Percentiles rank a stretch among this genome's conserved stretches.
phyloP scores from a whole-genome alignment of 2,113 vertebrate species.

The Garra rufa region DNA sequence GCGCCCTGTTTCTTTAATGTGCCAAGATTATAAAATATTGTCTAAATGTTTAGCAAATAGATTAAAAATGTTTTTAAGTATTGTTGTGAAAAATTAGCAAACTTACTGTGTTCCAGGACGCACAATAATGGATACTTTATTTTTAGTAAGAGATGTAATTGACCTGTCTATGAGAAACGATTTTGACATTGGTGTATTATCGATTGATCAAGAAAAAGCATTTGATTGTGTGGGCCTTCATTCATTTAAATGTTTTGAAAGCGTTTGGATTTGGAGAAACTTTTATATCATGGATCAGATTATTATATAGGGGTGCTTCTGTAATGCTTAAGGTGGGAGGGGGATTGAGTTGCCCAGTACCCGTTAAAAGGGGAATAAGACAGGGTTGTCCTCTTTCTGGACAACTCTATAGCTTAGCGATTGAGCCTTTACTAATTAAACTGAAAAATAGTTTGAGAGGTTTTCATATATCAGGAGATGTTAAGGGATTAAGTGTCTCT shows the following conservation, averaged over 20 bases:
- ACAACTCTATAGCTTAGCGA: too few relatives aligned
- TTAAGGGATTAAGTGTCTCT: too few relatives aligned
- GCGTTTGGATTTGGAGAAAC: constrained; percentile 3
- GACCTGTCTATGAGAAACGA: neutral
- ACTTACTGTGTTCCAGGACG: too few relatives aligned
- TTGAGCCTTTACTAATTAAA: too few relatives aligned
- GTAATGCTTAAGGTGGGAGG: neutral
- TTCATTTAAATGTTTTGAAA: neutral
- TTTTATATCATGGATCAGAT: too few relatives aligned
- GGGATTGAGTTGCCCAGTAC: too few relatives aligned
- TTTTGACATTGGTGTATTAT: neutral
- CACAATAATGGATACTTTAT: too few relatives aligned
- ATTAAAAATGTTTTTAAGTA: neutral
- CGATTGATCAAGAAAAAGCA: neutral
- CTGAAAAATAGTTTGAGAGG: too few relatives aligned
- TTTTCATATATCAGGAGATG: too few relatives aligned
- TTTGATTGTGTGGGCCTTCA: neutral
- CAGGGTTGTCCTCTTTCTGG: too few relatives aligned
- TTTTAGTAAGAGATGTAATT: too few relatives aligned
- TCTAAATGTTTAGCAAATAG: constrained; percentile 1
- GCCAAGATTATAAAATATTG: neutral
- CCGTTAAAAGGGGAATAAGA: too few relatives aligned
- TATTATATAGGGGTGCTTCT: neutral
- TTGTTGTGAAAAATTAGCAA: neutral
- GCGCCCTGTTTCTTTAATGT: neutral